Conservation (phyloP, 2,797 vertebrate species). For the Aselliscus stoliczkanus region DNA sequence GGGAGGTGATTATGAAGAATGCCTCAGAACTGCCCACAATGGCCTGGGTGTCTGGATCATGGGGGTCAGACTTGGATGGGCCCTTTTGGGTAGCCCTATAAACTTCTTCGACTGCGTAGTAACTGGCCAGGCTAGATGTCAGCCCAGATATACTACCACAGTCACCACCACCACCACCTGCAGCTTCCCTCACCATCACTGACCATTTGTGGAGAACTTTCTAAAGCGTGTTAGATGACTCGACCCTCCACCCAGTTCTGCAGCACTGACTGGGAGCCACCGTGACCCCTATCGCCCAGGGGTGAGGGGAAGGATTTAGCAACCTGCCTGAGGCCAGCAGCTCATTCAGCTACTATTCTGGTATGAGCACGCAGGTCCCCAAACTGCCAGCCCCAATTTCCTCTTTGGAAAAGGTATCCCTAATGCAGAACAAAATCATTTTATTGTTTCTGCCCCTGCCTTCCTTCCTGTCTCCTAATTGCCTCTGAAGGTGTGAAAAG, state of each 20-base stretch:
- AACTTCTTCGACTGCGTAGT: neutral
- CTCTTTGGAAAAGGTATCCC: neutral
- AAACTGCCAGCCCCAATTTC: neutral
- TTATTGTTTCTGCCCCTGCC: neutral
- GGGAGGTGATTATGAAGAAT: neutral
- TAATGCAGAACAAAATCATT: neutral
- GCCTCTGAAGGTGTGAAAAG: neutral
- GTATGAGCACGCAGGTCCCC: neutral
- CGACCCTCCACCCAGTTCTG: neutral
- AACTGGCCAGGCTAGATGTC: neutral
- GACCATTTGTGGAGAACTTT: neutral
- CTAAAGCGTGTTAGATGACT: neutral
- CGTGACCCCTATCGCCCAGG: accelerated
- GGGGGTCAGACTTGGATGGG: neutral
- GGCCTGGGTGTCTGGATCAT: neutral
- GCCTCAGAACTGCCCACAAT: neutral
- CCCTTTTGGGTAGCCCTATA: neutral
- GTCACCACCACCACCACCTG: neutral
- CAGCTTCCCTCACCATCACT: neutral
- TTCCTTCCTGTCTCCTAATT: neutral
- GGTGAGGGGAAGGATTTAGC: neutral
- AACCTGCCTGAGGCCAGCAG: neutral
- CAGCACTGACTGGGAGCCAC: neutral
- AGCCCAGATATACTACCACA: neutral
- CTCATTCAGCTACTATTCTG: neutral